Base-by-base conservation (phyloP, 2,888 invertebrate species). In the Acanthosepion esculentum region DNA sequence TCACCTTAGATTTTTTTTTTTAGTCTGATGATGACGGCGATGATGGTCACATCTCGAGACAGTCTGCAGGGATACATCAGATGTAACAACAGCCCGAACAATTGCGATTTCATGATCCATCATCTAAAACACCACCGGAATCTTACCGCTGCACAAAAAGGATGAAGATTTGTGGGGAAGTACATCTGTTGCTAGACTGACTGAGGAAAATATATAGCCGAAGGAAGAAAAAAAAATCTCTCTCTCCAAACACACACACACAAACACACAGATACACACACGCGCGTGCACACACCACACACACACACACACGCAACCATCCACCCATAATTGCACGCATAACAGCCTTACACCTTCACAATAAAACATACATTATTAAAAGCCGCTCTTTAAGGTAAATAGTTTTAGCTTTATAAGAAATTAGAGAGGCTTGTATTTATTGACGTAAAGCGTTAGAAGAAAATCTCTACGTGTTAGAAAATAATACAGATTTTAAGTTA, bases 1-100 rank as follows among this genome's bases (percentile, higher is more conserved):
- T 78, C n/a, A 78, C 78, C 78, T 78, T 78, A n/a, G n/a, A 26
- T 78, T 78, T 78, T 78, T n/a, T 64, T 78, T 78, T 78, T 78
- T 78, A 33, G 78, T 78, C 78, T n/a, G 78, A 78, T 78, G 78
- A 78, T 78, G 78, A 78, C 78, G 15, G n/a, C 78, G 78, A 78
- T 78, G 78, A 78, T 78, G 78, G n/a, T 78, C 10, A 78, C n/a
- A 33, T n/a, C 78, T 33, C n/a, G n/a, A n/a, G n/a, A 78, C 78
- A 78, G 33, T 78, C n/a, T 78, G n/a, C 78, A n/a, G 78, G 78
- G n/a, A 78, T 78, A 78, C 78, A 78, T 33, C 12, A 78, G 33
- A 78, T n/a, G 23, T 18, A n/a, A 78, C 6, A 29, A 78, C 78
- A n/a, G n/a, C 78, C n/a, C n/a, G n/a, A 78, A n/a, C 78, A 33